phyloP scores from a whole-genome alignment of 2,888 invertebrate species.

The Orthosia cruda region DNA sequence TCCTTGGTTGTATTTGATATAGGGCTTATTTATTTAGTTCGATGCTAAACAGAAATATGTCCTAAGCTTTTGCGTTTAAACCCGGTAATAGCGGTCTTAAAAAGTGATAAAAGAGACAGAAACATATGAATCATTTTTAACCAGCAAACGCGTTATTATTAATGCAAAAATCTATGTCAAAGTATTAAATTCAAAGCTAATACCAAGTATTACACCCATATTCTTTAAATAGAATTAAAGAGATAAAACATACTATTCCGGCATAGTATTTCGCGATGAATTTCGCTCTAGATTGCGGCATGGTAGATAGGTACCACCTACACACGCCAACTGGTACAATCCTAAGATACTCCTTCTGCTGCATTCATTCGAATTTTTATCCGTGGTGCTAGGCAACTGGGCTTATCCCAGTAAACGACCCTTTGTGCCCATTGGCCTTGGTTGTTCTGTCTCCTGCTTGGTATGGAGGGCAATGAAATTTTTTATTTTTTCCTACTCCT shows the following conservation, averaged over 20 bases:
- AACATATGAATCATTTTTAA: not conserved
- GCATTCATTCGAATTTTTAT: no score
- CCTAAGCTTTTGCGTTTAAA: not conserved
- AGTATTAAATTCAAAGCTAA: slow-evolving; percentile 32
- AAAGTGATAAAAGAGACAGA: not conserved
- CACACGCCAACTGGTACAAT: no score
- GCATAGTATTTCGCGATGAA: slow-evolving; percentile 69
- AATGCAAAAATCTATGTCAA: slow-evolving; percentile 31
- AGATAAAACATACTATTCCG: slow-evolving; percentile 65
- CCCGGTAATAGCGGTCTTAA: not conserved
- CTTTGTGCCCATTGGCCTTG: no score
- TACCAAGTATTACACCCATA: slow-evolving; percentile 35
- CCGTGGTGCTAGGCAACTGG: no score
- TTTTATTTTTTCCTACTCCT: no score
- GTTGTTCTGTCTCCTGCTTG: no score
- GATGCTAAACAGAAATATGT: slow-evolving; percentile 23
- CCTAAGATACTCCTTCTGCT: no score
- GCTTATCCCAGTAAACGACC: no score
- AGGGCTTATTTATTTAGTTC: slow-evolving; percentile 34
- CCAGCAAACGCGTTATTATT: slow-evolving; percentile 2
- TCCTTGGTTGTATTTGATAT: slow-evolving; percentile 36
- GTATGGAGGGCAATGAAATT: no score
- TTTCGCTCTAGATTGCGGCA: slow-evolving; percentile 64
- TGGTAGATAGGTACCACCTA: slow-evolving; percentile 10
- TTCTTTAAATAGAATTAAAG: slow-evolving; percentile 60